Conservation (phyloP, 2,113 vertebrate species). For the Egretta garzetta region DNA sequence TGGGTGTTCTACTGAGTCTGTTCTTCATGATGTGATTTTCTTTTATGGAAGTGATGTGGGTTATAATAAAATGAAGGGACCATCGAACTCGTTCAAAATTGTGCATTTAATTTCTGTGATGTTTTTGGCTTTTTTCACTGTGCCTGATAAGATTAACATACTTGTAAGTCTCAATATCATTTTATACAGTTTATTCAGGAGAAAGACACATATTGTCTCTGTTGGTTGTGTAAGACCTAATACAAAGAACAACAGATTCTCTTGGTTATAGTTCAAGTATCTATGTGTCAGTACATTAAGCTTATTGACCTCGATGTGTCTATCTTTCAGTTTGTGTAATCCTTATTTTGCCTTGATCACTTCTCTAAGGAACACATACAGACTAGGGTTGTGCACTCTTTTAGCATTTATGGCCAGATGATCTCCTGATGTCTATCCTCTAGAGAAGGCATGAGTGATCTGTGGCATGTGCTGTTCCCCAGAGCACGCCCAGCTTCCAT, state of each 20-base stretch:
- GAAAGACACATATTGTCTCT: not conserved
- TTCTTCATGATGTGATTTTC: not conserved
- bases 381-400: not conserved
- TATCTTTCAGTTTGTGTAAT: not conserved
- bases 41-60: not conserved
- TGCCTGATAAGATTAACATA: not conserved
- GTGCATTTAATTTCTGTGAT: not conserved
- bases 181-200: not conserved
- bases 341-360: not conserved
- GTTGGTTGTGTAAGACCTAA: not conserved
- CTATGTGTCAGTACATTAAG: not conserved
- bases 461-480: not conserved
- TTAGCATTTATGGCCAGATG: not conserved
- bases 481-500: not conserved
- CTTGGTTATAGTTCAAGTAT: not conserved
- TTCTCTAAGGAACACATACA: not conserved
- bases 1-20: not conserved
- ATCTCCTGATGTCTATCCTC: not conserved
- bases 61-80: constrained; percentile 6
- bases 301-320: not conserved
- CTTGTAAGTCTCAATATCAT: not conserved
- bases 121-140: not conserved
- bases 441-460: not conserved
- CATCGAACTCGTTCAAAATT: not conserved
- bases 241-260: not conserved